These are phyloP conservation scores for Shargacucullia verbasci DNA, from an alignment of 2,888 invertebrate genomes.

Conservation along the genomic window DNA sequence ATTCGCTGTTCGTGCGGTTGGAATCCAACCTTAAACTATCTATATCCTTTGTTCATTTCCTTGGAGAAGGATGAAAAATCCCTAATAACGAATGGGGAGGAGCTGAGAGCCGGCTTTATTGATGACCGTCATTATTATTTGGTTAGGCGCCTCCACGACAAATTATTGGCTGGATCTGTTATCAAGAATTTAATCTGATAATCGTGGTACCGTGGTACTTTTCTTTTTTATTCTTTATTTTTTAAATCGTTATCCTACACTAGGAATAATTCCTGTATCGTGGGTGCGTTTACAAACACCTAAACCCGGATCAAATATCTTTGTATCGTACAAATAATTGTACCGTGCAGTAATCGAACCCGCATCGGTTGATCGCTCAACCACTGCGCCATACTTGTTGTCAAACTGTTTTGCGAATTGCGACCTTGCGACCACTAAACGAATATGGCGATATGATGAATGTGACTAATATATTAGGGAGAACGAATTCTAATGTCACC, in stretches of 20 bases:
- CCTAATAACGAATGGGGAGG: constrained; percentile 66
- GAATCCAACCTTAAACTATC: constrained; percentile 44
- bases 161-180: constrained; percentile 59
- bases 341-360: too few relatives aligned
- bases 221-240: too few relatives aligned
- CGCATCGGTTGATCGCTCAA: too few relatives aligned
- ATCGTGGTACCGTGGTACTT: neutral
- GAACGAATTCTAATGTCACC: neutral
- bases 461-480: constrained; percentile 13
- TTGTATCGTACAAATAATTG: too few relatives aligned
- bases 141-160: constrained; percentile 62
- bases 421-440: too few relatives aligned
- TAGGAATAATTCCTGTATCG: too few relatives aligned
- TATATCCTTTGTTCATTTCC: constrained; percentile 61
- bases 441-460: too few relatives aligned
- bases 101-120: constrained; percentile 56
- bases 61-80: constrained; percentile 63
- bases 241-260: too few relatives aligned
- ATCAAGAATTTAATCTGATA: constrained; percentile 62
- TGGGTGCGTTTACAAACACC: too few relatives aligned
- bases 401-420: too few relatives aligned
- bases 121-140: constrained; percentile 70
- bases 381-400: too few relatives aligned
- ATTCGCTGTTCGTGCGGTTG: neutral
- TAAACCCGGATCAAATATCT: too few relatives aligned